Evolutionary conservation across 2,888 invertebrate species (phyloP), one percentile per base, ranked within the genome.

Genomic region (Geotrupes spiniger): DNA sequence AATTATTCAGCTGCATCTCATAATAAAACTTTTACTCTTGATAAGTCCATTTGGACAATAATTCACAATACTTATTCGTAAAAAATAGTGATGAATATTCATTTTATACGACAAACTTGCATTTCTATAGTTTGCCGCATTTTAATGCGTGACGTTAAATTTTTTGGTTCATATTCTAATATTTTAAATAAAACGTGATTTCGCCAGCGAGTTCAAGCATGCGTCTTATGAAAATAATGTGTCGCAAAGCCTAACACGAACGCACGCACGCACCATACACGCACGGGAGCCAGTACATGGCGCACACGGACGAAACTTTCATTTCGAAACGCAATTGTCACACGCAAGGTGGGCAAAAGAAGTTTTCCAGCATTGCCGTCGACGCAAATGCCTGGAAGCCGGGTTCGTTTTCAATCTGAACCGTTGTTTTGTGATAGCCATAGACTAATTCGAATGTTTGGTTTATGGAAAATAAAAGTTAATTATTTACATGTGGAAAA

Each of bases 311-410:
- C 36, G 37, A 37, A 44, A 36, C 28, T 44, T 44, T 36, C 26
- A 44, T 36, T 17, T n/a, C 14, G 16, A 27, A 43, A 26, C 16
- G 36, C 15, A 36, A 44, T 44, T 37, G 44, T 44, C 44, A 44
- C 44, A 44, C 44, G 44, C 44, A 15, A 44, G n/a, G 26, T 16
- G 44, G 10, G 36, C 44, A 36, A 31, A 42, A 29, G 31, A 31
- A 42, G 42, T 17, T n/a, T 17, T 9, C 42, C 42, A 29, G 16
- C 2, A 8, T 10, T 9, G 31, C 9, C 4, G 29, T 29, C 17
- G 17, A 8, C 16, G 8, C 2, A 11, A 27, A 17, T 31, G 4
- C 4, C 5, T 14, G 4, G 28, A 6, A 1, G 4, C 3, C 6
- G 21, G 3, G 21, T 6, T 15, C 21, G 16, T 42, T 42, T 29